Base-by-base conservation (phyloP, 2,113 vertebrate genomes). In the Phyllopteryx taeniolatus region DNA sequence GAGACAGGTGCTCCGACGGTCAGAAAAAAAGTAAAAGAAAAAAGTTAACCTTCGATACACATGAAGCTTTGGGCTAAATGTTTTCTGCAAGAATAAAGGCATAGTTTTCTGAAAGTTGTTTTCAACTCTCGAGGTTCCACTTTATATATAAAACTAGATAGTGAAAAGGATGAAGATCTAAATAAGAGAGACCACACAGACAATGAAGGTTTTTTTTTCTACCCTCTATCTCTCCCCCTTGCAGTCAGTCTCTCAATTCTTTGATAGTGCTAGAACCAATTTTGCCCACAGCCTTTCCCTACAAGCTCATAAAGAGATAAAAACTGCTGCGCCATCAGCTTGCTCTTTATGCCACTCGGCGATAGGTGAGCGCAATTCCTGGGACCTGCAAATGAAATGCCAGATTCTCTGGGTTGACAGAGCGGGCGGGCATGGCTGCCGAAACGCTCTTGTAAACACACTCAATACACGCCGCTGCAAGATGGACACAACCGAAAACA, bases 301-400 rank as follows among this genome's bases (percentile, higher is more conserved):
- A 79, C 84, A 83, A 86, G 77, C 86, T 87, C 85, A 89, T 89
- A 89, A 92, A 87, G 81, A 88, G 87, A 93, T 92, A 66, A 91
- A 91, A 87, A 79, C 81, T 47, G 62, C 84, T 60, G 81, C 51
- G 44, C 85, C 86, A 90, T 88, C 85, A 87, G 87, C 86, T 77
- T 75, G 69, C 85, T 87, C 69, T 86, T 89, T 86, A 81, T 82
- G 86, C 75, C 75, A 73, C 67, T 84, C 68, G 62, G 69, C 73
- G 79, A 83, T 79, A 85, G 87, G 84, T 83, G 82, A 86, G 71
- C 79, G 67, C 74, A 49, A 81, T 76, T 83, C 84, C 88, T 73
- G 77, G 70, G 67, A 83, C 75, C 22, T 75, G 72, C 68, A 70
- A 81, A 83, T 8, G 13, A 2, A 33, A 61, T 64, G 72, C 74